These are phyloP conservation scores for Pilophorus perplexus DNA, from an alignment of 2,888 invertebrate species.

Conservation along the genomic window DNA sequence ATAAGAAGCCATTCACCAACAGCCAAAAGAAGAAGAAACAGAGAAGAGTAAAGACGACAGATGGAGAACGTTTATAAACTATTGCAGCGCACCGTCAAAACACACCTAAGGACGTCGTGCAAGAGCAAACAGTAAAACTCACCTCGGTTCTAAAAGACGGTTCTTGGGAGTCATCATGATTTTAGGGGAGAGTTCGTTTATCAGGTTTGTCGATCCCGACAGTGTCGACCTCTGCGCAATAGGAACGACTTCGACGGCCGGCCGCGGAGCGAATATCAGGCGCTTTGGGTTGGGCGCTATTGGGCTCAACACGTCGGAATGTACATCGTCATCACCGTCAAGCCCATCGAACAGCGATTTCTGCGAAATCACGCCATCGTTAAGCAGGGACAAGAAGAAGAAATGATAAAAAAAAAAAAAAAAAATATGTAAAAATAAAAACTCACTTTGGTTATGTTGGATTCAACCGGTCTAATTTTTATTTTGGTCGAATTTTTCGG, in stretches of 20 bases:
- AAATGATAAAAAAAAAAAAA: too few relatives aligned
- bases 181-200: constrained; percentile 41
- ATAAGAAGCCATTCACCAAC: too few relatives aligned
- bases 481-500: constrained; percentile 56
- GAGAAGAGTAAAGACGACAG: too few relatives aligned
- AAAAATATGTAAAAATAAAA: too few relatives aligned
- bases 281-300: constrained; percentile 46
- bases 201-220: constrained; percentile 10
- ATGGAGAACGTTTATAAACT: too few relatives aligned
- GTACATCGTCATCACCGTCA: constrained; percentile 67
- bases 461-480: constrained; percentile 60
- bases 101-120: not conserved
- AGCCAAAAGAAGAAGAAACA: too few relatives aligned
- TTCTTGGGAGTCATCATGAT: constrained; percentile 41
- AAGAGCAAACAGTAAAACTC: not conserved
- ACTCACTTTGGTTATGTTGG: constrained; percentile 48
- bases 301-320: constrained; percentile 36
- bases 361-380: too few relatives aligned
- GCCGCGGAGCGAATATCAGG: constrained; percentile 38
- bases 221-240: constrained; percentile 15
- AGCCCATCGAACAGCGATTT: constrained; percentile 83
- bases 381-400: not conserved
- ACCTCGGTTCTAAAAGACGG: not conserved
- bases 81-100: too few relatives aligned
- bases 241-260: constrained; percentile 27